Conservation (phyloP, 2,888 invertebrate species). For the Agrochola litura region DNA sequence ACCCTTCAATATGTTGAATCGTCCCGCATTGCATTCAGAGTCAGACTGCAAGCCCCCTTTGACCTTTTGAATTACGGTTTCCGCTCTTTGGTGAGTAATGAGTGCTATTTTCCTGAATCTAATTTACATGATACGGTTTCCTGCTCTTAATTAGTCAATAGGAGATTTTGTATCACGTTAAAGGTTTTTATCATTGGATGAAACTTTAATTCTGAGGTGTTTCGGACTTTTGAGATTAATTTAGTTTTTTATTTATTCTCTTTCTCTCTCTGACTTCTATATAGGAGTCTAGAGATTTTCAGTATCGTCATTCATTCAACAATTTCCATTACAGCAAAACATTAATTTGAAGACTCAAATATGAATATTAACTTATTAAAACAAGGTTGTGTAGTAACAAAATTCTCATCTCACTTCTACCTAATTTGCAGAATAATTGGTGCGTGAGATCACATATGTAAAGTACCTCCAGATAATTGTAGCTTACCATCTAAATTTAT, state of each 20-base stretch:
- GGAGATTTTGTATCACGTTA: conserved; percentile 2
- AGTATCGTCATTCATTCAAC: neutral
- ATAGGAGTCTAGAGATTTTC: neutral
- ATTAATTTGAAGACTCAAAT: neutral
- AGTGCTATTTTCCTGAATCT: conserved; percentile 41
- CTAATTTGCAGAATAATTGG: conserved; percentile 40
- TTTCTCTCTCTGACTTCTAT: neutral
- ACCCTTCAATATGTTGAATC: conserved; percentile 33
- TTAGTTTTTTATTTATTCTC: too few species aligned
- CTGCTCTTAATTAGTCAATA: conserved; percentile 21
- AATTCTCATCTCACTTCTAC: conserved; percentile 12
- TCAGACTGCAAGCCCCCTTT: conserved; percentile 38
- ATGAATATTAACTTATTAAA: conserved; percentile 24
- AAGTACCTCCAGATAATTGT: conserved; percentile 67
- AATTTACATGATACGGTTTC: conserved; percentile 37
- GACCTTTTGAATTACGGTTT: conserved; percentile 54
- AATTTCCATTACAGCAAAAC: neutral
- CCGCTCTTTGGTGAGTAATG: conserved; percentile 23
- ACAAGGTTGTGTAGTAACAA: conserved; percentile 1
- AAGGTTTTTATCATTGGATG: neutral
- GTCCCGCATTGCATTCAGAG: conserved; percentile 49
- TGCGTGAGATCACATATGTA: conserved; percentile 39
- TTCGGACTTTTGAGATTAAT: too few species aligned
- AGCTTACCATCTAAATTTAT: conserved; percentile 69
- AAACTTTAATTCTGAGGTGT: neutral